Evolutionary conservation across 2,888 invertebrate genomes (phyloP), one percentile per base, ranked within the genome.

Genomic region (Plagodis dolabraria): DNA sequence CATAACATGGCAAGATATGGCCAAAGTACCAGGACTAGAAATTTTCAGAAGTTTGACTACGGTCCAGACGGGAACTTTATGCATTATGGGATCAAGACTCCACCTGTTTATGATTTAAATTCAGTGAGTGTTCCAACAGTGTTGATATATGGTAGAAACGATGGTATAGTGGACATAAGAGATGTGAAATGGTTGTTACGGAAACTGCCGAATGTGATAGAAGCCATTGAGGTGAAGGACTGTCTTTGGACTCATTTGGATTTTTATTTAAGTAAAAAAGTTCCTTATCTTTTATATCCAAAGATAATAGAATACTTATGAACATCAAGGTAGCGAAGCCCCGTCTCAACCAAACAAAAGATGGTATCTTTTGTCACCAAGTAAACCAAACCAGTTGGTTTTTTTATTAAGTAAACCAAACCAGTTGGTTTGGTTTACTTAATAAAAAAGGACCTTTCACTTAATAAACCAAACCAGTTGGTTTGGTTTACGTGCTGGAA

Each of bases 81-180:
- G 10, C 0, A 77, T 0, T 90, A 90, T 52, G 86, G 87, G 0
- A 75, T 60, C 44, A 60, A 64, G 0, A 9, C 54, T 0, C 83
- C 90, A 7, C 86, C 90, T 0, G 40, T 54, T 22, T 89, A 80
- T 46, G 83, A 85, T 53, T 64, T 86, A 0, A 79, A 68, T 58
- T 80, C 82, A 6, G 76, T 79, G 8, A 77, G 71, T 0, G 70
- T 74, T 0, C 89, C 89, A 5, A 70, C 80, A 5, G 68, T 89
- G 5, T 63, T 79, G 2, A 64, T 90, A 33, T 86, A 85, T 50
- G 89, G 89, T 0, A 69, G 64, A 10, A 85, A 85, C 52, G 88
- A 95, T 93, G 71, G 96, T 94, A 77, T 94, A 89, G 94, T 87
- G 93, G 71, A 94, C 93, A 80, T 87, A 0, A 82, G 86, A 74